Percentiles rank a stretch among this genome's conserved stretches.
Conservation (phyloP, 2,888 invertebrate genomes). For the Ypsolopha scabrella region DNA sequence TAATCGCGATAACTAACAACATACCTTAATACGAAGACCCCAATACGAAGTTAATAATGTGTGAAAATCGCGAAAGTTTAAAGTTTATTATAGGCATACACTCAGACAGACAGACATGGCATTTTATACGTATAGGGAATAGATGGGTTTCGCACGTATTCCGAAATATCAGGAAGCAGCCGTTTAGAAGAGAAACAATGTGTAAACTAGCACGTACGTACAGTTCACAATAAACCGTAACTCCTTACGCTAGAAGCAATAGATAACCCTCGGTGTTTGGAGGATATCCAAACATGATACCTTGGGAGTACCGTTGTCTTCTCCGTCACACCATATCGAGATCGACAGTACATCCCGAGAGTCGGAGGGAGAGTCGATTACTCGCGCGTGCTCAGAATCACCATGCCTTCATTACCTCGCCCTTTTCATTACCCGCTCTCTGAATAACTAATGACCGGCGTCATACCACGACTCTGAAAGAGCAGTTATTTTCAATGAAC, state of each 20-base stretch:
- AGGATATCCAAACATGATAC: neutral
- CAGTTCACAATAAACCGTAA: no score
- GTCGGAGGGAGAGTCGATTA: conserved; percentile 35
- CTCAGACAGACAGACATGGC: no score
- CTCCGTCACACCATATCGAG: neutral
- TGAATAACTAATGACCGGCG: conserved; percentile 56
- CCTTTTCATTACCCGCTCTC: conserved; percentile 53
- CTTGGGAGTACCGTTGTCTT: neutral
- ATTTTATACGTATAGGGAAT: no score
- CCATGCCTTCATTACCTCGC: conserved; percentile 53
- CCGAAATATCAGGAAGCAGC: no score
- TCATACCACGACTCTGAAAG: conserved; percentile 36
- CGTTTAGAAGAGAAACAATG: no score
- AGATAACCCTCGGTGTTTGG: neutral
- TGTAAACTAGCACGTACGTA: no score
- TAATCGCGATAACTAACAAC: no score
- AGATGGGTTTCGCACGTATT: no score
- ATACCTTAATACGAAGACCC: no score
- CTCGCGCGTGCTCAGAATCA: conserved; percentile 56
- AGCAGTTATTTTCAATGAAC: conserved; percentile 50
- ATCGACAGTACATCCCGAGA: conserved; percentile 9
- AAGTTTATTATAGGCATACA: no score
- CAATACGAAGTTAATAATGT: no score
- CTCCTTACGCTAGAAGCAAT: neutral
- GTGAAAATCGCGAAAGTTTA: no score